Evolutionary conservation across 2,113 vertebrate genomes (phyloP).

Genomic region (Pantherophis guttatus): DNA sequence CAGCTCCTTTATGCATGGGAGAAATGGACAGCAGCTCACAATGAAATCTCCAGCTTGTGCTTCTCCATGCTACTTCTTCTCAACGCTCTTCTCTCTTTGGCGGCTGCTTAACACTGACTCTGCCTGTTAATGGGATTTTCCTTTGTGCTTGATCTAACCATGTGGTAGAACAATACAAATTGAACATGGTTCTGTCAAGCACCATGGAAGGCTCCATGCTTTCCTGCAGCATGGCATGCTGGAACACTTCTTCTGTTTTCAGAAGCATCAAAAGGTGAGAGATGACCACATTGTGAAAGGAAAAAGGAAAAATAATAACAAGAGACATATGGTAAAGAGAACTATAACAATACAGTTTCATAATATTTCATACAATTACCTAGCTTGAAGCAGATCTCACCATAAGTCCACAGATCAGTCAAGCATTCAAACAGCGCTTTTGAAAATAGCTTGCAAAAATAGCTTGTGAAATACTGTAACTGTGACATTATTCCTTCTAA

Average conservation of each 20-base stretch:
- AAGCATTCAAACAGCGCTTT: conserved; percentile 6
- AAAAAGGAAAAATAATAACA: background rate
- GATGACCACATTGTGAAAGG: conserved; percentile 45
- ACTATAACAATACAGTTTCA: background rate
- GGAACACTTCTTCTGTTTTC: conserved; percentile 77
- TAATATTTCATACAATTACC: background rate
- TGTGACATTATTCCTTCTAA: conserved; percentile 42
- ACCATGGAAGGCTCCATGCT: conserved; percentile 98
- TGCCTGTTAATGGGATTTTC: conserved; percentile 91
- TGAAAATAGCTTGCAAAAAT: conserved; percentile 39
- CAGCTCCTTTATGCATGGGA: conserved; percentile 67
- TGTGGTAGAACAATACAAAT: conserved; percentile 98
- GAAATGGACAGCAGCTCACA: conserved; percentile 66
- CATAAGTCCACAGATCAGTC: background rate
- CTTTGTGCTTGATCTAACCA: conserved; percentile 99
- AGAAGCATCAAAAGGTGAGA: conserved; percentile 73
- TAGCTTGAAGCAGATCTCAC: background rate
- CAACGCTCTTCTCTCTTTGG: conserved; percentile 84
- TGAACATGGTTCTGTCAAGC: conserved; percentile 99
- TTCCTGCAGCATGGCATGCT: conserved; percentile 88
- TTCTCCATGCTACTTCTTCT: conserved; percentile 81
- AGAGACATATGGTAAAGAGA: conserved; percentile 26
- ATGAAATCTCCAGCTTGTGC: conserved; percentile 77
- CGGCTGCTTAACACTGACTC: conserved; percentile 81
- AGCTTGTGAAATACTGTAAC: conserved; percentile 44